A percentile compares a stretch with the other conserved stretches of the same genome.
These are phyloP conservation scores for Eristalis tenax DNA, from an alignment of 2,888 invertebrate species.

Conservation along the genomic window DNA sequence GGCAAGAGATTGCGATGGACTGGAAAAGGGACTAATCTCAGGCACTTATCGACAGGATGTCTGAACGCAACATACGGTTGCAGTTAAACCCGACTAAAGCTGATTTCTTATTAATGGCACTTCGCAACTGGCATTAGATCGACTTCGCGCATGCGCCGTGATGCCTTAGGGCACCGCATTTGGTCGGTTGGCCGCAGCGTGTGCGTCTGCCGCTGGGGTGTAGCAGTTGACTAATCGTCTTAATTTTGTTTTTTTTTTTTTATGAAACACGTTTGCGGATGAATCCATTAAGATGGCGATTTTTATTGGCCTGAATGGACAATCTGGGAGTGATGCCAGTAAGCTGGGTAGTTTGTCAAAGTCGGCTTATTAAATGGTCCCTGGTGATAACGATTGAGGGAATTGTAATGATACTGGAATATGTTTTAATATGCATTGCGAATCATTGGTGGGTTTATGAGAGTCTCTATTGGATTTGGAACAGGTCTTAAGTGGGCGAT, in stretches of 20 bases:
- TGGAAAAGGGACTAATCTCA: slow-evolving; percentile 57
- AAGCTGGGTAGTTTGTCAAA: slow-evolving; percentile 11
- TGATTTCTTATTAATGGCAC: slow-evolving; percentile 61
- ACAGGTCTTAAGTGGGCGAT: background rate
- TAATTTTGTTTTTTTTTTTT: background rate
- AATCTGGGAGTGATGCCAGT: slow-evolving; percentile 1
- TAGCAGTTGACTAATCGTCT: slow-evolving; percentile 9
- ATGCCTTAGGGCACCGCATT: background rate
- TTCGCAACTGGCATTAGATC: slow-evolving; percentile 54
- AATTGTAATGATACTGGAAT: background rate
- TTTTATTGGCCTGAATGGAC: slow-evolving; percentile 20
- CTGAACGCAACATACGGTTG: slow-evolving; percentile 10
- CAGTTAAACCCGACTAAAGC: slow-evolving; percentile 52
- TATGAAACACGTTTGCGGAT: background rate
- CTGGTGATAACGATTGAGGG: background rate
- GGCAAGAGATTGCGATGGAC: background rate
- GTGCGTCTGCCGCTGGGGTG: slow-evolving; percentile 2
- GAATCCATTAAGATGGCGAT: slow-evolving; percentile 40
- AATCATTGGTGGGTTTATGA: background rate
- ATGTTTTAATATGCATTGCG: background rate
- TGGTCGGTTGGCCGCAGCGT: background rate
- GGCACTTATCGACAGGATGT: slow-evolving; percentile 48
- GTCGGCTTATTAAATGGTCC: slow-evolving; percentile 14
- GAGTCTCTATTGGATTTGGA: background rate
- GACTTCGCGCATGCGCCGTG: background rate